Percentiles rank a stretch among this genome's conserved stretches.
Evolutionary conservation across 2,888 invertebrate species (phyloP).

Genomic region (Sturmia bella): DNA sequence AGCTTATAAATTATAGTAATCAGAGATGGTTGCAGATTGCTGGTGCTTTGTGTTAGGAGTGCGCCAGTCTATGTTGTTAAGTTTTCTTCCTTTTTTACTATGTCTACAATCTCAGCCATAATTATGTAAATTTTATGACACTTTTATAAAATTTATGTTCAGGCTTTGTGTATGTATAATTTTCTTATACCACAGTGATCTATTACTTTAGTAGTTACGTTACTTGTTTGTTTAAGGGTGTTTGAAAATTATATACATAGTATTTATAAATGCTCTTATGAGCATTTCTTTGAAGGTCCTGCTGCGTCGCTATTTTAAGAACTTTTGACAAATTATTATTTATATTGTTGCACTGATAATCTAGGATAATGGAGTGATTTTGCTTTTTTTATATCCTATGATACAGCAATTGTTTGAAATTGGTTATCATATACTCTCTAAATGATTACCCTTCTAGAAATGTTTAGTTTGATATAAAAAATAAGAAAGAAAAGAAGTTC

Average conservation of each 20-base stretch:
- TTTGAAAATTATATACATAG: slow-evolving; percentile 10
- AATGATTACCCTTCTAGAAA: no score
- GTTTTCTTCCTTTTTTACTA: slow-evolving; percentile 19
- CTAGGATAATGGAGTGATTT: slow-evolving; percentile 36
- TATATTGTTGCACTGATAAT: slow-evolving; percentile 51
- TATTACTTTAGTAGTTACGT: slow-evolving; percentile 1
- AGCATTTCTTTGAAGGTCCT: slow-evolving; percentile 34
- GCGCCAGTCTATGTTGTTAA: slow-evolving; percentile 49
- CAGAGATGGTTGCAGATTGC: slow-evolving; percentile 54
- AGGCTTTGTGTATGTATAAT: slow-evolving; percentile 45
- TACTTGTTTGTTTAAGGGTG: slow-evolving; percentile 56
- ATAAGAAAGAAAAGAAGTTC: no score
- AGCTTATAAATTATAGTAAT: slow-evolving; percentile 70
- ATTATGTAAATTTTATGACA: slow-evolving; percentile 74
- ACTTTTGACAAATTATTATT: slow-evolving; percentile 24
- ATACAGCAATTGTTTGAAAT: no score
- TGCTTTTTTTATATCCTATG: slow-evolving; percentile 30
- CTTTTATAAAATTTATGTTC: slow-evolving; percentile 69
- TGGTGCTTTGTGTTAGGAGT: slow-evolving; percentile 36
- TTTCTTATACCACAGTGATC: slow-evolving; percentile 18
- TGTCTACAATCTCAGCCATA: slow-evolving; percentile 64
- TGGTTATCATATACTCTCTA: no score
- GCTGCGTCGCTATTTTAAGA: slow-evolving; percentile 49
- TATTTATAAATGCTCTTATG: not conserved
- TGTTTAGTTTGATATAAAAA: no score